These are phyloP conservation scores for Drosophila tanythrix DNA, from an alignment of 2,888 invertebrate species.

Conservation along the genomic window DNA sequence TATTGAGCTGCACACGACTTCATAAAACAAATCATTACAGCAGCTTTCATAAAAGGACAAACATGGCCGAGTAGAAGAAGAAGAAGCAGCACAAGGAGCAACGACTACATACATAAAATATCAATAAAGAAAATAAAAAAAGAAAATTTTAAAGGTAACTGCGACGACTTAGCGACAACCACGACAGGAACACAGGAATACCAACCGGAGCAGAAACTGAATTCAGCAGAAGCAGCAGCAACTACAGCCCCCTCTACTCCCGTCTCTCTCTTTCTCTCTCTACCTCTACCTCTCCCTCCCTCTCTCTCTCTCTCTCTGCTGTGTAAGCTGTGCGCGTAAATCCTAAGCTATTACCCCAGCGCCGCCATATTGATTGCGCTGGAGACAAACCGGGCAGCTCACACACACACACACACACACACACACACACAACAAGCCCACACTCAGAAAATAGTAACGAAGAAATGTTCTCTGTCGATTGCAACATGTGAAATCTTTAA, in stretches of 20 bases:
- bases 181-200: conserved; percentile 31
- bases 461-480: background rate
- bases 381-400: conserved; percentile 67
- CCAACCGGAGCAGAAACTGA: conserved; percentile 16
- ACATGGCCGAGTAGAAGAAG: conserved; percentile 19
- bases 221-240: conserved; percentile 7
- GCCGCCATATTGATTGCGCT: conserved; percentile 77
- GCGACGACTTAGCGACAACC: conserved; percentile 62
- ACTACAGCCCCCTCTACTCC: background rate
- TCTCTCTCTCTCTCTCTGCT: background rate
- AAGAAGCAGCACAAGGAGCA: conserved; percentile 5
- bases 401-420: conserved; percentile 35
- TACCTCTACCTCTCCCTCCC: background rate
- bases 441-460: background rate
- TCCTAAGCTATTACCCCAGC: conserved; percentile 77
- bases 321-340: conserved; percentile 72
- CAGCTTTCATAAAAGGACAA: conserved; percentile 71
- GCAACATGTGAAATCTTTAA: background rate
- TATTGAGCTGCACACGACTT: conserved; percentile 45
- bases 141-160: conserved; percentile 74
- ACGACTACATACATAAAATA: conserved; percentile 73
- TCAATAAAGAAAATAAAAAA: conserved; percentile 60
- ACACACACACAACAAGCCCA: conserved; percentile 1
- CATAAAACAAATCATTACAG: conserved; percentile 79
- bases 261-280: background rate